These are phyloP conservation scores for Porphyrio hochstetteri DNA, from an alignment of 2,113 vertebrate species.

Conservation along the genomic window DNA sequence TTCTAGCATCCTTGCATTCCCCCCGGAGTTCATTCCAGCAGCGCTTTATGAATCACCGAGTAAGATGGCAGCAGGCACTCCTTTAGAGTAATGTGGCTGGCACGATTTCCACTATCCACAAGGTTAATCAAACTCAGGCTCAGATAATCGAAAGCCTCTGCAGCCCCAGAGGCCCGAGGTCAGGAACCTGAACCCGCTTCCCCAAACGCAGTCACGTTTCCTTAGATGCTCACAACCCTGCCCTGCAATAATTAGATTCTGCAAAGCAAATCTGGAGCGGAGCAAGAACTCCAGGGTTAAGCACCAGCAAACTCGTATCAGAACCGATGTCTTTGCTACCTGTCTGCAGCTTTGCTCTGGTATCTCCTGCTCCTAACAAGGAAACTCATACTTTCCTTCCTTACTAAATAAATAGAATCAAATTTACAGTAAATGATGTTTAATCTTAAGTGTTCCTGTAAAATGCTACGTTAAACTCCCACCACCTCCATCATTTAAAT, in stretches of 20 bases:
- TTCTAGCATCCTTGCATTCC: conserved; percentile 61
- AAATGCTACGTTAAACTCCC: not conserved
- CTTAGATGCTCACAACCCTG: not conserved
- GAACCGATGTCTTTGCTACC: conserved; percentile 3
- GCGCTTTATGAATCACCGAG: conserved; percentile 52
- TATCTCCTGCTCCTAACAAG: not conserved
- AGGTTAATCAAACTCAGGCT: conserved; percentile 13
- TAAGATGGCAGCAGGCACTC: conserved; percentile 48
- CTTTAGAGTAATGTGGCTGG: not conserved
- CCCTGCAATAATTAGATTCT: conserved; percentile 30
- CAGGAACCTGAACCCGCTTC: conserved; percentile 8
- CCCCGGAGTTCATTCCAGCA: conserved; percentile 53
- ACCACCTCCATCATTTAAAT: not conserved
- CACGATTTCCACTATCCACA: not conserved
- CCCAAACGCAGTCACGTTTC: not conserved
- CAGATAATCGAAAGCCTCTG: not conserved
- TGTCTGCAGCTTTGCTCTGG: not conserved
- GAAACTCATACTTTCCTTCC: not conserved
- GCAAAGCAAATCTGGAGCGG: conserved; percentile 8
- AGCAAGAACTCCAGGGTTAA: conserved; percentile 41
- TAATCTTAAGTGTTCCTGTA: not conserved
- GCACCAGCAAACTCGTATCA: conserved; percentile 51
- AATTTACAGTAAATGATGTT: conserved; percentile 54
- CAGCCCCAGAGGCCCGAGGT: conserved; percentile 13
- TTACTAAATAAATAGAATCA: not conserved